A percentile compares a stretch with the other conserved stretches of the same genome.
These are phyloP conservation scores for Nomada fabriciana DNA, from an alignment of 2,888 invertebrate species.

Conservation along the genomic window DNA sequence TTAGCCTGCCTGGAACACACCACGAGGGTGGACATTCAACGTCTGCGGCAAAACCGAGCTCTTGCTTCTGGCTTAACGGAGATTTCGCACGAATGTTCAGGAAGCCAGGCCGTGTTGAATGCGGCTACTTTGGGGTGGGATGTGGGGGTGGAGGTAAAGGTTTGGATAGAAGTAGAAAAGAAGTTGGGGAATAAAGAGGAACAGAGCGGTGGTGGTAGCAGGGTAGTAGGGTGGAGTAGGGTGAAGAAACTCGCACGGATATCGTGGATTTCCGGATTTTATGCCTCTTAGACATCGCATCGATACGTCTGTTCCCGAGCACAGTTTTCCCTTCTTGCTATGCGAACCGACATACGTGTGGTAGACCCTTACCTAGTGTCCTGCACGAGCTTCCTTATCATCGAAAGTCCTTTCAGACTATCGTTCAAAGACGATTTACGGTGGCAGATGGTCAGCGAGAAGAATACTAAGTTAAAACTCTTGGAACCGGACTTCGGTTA, in stretches of 20 bases:
- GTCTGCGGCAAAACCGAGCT: constrained; percentile 44
- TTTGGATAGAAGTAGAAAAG: constrained; percentile 30
- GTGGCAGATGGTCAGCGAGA: constrained; percentile 32
- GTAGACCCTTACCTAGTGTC: constrained; percentile 45
- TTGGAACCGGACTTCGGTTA: not conserved
- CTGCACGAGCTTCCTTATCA: constrained; percentile 63
- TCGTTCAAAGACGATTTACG: constrained; percentile 68
- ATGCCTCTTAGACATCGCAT: constrained; percentile 71
- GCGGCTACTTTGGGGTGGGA: not conserved
- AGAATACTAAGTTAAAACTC: constrained; percentile 39
- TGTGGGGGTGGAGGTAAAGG: not conserved
- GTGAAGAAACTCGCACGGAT: constrained; percentile 73
- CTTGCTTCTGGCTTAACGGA: constrained; percentile 65
- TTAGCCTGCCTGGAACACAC: constrained; percentile 37
- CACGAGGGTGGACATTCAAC: constrained; percentile 51
- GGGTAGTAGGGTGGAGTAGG: constrained; percentile 2
- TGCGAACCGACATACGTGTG: constrained; percentile 38
- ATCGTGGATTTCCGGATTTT: constrained; percentile 78
- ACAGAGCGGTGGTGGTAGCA: not conserved
- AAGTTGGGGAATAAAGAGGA: constrained; percentile 20
- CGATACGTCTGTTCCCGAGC: constrained; percentile 40
- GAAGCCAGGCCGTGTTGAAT: constrained; percentile 48
- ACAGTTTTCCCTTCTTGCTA: constrained; percentile 31
- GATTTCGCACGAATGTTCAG: constrained; percentile 73
- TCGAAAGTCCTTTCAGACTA: constrained; percentile 54